Evolutionary conservation across 2,888 invertebrate species (phyloP).

Genomic region (Xestia c-nigrum): DNA sequence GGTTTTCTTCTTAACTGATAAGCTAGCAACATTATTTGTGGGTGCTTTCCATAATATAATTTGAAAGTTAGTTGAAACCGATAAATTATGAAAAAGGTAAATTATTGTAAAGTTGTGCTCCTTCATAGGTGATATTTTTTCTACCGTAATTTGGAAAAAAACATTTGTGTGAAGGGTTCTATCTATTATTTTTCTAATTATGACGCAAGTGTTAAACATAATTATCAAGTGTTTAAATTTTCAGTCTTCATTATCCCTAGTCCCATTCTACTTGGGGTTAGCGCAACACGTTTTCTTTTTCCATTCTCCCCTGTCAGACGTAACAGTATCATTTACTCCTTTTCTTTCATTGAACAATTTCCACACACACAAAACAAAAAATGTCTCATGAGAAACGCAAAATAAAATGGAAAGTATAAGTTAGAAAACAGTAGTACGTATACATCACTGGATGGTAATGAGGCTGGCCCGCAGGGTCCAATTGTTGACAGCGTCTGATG

Average conservation of each 20-base stretch:
- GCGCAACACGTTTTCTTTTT: too few relatives aligned
- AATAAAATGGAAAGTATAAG: slow-evolving; percentile 38
- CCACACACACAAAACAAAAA: background rate
- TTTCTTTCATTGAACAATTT: background rate
- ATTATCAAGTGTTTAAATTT: too few relatives aligned
- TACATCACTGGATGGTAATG: slow-evolving; percentile 61
- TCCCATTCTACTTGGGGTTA: background rate
- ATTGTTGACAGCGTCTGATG: slow-evolving; percentile 73
- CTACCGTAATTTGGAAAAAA: background rate
- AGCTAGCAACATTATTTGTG: background rate
- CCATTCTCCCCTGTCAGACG: too few relatives aligned
- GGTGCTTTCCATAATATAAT: background rate
- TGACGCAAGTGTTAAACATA: too few relatives aligned
- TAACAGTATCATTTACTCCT: too few relatives aligned
- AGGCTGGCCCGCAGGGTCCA: slow-evolving; percentile 63
- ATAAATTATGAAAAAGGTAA: too few relatives aligned
- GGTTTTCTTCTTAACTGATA: too few relatives aligned
- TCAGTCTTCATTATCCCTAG: too few relatives aligned
- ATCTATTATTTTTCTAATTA: background rate
- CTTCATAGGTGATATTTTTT: background rate
- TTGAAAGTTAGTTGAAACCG: too few relatives aligned
- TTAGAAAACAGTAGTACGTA: slow-evolving; percentile 32
- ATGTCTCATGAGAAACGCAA: background rate
- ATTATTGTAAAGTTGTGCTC: background rate
- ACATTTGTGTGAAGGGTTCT: background rate